These are phyloP conservation scores for Pygocentrus nattereri DNA, from an alignment of 2,797 vertebrate genomes.

Conservation along the genomic window DNA sequence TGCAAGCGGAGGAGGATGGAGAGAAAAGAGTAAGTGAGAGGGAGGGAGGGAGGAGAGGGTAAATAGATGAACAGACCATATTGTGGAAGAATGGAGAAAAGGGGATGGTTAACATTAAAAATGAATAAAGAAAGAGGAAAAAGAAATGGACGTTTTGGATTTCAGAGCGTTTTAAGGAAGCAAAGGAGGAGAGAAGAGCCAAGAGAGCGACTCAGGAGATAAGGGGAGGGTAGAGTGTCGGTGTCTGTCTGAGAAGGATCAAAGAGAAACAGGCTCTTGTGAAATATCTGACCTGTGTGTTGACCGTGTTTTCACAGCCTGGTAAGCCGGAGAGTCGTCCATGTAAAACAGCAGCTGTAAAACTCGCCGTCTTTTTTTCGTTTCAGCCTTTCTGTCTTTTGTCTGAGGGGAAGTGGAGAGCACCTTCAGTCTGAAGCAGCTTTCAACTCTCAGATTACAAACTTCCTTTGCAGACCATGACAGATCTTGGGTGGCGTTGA, in stretches of 20 bases:
- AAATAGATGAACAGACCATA: slow-evolving; percentile 1
- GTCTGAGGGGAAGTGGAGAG: background rate
- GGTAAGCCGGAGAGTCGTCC: slow-evolving; percentile 26
- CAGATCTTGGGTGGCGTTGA: slow-evolving; percentile 29
- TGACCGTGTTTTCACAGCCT: slow-evolving; percentile 35
- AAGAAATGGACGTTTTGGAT: background rate
- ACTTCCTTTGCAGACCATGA: slow-evolving; percentile 17
- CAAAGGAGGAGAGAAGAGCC: background rate
- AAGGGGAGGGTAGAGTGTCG: background rate
- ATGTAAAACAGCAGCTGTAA: slow-evolving; percentile 36
- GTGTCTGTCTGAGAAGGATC: slow-evolving; percentile 11
- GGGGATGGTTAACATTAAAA: background rate
- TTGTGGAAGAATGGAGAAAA: background rate
- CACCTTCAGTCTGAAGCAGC: background rate
- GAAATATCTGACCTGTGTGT: slow-evolving; percentile 39
- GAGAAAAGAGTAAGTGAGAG: background rate
- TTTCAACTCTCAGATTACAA: slow-evolving; percentile 5
- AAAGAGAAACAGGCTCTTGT: slow-evolving; percentile 32
- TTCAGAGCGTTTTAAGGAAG: background rate
- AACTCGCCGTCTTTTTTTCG: slow-evolving; percentile 20
- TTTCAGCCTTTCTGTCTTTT: background rate
- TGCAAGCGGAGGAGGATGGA: background rate
- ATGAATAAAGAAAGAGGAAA: background rate
- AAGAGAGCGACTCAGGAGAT: background rate
- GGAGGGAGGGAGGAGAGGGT: background rate